Conservation (phyloP, 2,797 vertebrate genomes). For the Macropus fuliginosus region DNA sequence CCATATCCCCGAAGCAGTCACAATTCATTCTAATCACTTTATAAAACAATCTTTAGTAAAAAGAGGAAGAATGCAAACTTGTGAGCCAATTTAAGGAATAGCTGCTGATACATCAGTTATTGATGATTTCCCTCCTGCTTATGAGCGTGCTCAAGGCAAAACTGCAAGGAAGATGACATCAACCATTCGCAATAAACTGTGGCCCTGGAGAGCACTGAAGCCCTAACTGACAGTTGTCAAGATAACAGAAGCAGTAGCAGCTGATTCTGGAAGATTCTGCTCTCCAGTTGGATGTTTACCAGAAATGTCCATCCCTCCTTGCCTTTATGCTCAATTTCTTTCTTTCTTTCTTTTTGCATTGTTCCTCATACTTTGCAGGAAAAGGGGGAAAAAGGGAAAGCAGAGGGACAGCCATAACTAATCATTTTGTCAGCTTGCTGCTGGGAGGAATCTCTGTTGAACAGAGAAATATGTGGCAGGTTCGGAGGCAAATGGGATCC, state of each 20-base stretch:
- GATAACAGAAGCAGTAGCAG: constrained; percentile 95
- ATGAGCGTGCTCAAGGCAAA: constrained; percentile 97
- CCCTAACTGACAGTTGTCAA: constrained; percentile 99
- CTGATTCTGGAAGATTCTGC: constrained; percentile 94
- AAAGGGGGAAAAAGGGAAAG: constrained; percentile 69
- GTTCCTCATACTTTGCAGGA: constrained; percentile 79
- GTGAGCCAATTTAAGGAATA: constrained; percentile 98
- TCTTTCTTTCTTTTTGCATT: constrained; percentile 73
- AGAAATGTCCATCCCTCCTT: constrained; percentile 83
- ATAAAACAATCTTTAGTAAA: constrained; percentile 91
- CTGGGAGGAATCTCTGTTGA: constrained; percentile 88
- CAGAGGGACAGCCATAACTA: constrained; percentile 90
- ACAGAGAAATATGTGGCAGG: constrained; percentile 84
- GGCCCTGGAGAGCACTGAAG: constrained; percentile 95
- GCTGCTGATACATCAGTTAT: constrained; percentile 99
- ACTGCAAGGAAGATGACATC: constrained; percentile 96
- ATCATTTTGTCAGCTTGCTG: constrained; percentile 91
- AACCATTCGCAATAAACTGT: constrained; percentile 96
- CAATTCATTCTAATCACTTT: constrained; percentile 90
- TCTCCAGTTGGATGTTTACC: constrained; percentile 89
- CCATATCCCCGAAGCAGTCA: constrained; percentile 87
- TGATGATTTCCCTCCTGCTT: constrained; percentile 94
- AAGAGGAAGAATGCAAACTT: constrained; percentile 92
- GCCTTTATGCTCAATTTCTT: constrained; percentile 75
- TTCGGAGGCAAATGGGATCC: constrained; percentile 81